Evolutionary conservation across 2,888 invertebrate species (phyloP).

Genomic region (Lottia scabra): DNA sequence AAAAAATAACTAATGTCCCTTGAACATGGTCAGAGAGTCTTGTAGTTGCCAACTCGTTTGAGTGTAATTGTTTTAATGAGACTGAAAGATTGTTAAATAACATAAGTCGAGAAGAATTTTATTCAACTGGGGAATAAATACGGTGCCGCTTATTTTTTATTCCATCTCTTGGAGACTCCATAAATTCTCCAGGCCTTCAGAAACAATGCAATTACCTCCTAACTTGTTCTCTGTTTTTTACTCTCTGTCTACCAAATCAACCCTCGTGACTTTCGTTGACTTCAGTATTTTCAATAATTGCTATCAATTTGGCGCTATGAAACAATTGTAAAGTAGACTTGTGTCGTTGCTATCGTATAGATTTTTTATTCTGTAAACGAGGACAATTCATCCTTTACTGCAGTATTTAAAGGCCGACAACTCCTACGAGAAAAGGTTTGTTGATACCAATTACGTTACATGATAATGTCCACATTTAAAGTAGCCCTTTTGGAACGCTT

Average conservation of each 20-base stretch:
- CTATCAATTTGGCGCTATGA: neutral
- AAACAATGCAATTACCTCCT: neutral
- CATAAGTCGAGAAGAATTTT: neutral
- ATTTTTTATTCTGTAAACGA: too few species aligned
- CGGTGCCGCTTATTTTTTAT: neutral
- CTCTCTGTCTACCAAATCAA: neutral
- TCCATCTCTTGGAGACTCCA: neutral
- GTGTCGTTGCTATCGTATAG: neutral
- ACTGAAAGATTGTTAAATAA: constrained; percentile 3
- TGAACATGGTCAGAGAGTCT: too few species aligned
- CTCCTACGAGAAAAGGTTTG: neutral
- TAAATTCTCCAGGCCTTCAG: neutral
- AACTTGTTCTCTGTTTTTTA: neutral
- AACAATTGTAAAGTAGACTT: neutral
- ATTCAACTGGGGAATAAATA: neutral
- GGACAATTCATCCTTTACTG: too few species aligned
- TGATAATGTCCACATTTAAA: too few species aligned
- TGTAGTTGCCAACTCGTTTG: neutral
- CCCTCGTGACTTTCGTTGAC: too few species aligned
- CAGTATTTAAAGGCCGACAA: neutral
- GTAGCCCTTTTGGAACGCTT: too few species aligned
- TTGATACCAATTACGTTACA: too few species aligned
- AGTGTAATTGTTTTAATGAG: constrained; percentile 4
- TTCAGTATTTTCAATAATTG: neutral
- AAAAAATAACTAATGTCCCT: too few species aligned